phyloP scores from a whole-genome alignment of 2,888 invertebrate species.

The Colletes collaris region DNA sequence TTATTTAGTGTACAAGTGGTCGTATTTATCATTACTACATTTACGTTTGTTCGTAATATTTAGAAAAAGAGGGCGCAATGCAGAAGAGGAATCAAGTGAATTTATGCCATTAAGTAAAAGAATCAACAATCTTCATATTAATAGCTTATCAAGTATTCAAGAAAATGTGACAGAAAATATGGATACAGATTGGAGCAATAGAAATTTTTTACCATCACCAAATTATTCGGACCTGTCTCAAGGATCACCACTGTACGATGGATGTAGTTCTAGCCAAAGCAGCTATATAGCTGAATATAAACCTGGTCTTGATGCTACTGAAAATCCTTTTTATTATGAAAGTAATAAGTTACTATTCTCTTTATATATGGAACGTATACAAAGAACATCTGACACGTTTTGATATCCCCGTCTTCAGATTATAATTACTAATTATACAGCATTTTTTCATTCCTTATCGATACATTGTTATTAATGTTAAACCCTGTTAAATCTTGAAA shows the following conservation, averaged over 20 bases:
- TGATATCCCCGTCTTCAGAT: constrained; percentile 52
- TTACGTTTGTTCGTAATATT: constrained; percentile 30
- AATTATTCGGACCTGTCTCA: constrained; percentile 80
- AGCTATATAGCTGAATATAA: constrained; percentile 85
- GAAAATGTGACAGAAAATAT: constrained; percentile 72
- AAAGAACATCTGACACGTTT: constrained; percentile 84
- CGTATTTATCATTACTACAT: background rate
- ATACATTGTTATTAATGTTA: constrained; percentile 27
- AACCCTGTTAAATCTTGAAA: background rate
- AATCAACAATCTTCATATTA: constrained; percentile 94
- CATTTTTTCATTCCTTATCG: constrained; percentile 54
- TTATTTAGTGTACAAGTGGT: background rate
- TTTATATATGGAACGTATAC: constrained; percentile 91
- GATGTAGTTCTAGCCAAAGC: constrained; percentile 77
- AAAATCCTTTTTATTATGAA: constrained; percentile 94
- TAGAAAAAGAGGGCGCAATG: constrained; percentile 90
- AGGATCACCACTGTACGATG: constrained; percentile 78
- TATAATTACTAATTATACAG: constrained; percentile 24
- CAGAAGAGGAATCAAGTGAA: constrained; percentile 89
- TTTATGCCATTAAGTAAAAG: constrained; percentile 95
- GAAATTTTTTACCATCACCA: constrained; percentile 77
- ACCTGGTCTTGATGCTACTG: constrained; percentile 89
- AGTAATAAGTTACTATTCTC: constrained; percentile 94
- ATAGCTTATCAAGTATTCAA: constrained; percentile 82
- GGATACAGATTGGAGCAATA: constrained; percentile 76